Evolutionary conservation across 2,113 vertebrate species (phyloP).

Genomic region (Brachyhypopomus gauderio): DNA sequence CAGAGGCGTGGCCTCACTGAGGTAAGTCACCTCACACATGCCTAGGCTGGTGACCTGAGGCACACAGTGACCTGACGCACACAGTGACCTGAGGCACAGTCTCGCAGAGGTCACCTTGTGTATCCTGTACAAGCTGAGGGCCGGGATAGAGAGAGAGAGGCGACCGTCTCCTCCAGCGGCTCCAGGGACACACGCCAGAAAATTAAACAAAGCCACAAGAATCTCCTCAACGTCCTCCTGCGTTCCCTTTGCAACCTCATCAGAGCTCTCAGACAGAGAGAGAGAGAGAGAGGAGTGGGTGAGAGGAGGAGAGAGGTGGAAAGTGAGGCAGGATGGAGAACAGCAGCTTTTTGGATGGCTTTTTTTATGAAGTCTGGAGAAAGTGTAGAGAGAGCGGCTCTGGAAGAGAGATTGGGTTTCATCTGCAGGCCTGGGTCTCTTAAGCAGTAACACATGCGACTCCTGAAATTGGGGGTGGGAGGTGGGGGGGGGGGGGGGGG

Average conservation of each 20-base stretch:
- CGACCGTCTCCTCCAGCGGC: constrained; percentile 27
- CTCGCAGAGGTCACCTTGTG: background rate
- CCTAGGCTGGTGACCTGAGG: background rate
- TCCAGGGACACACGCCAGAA: constrained; percentile 53
- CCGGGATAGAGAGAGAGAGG: background rate
- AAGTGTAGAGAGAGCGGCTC: constrained; percentile 61
- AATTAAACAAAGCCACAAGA: constrained; percentile 56
- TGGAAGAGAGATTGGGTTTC: constrained; percentile 67
- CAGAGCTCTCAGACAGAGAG: constrained; percentile 12
- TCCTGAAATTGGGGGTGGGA: constrained; percentile 57
- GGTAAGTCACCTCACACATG: background rate
- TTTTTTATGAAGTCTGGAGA: constrained; percentile 68
- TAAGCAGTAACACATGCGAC: constrained; percentile 78
- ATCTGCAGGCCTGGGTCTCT: constrained; percentile 66
- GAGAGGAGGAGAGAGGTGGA: background rate
- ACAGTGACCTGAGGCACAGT: background rate
- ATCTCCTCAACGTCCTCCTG: constrained; percentile 41
- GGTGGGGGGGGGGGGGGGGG: constrained; percentile 42
- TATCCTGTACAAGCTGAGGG: too few species aligned
- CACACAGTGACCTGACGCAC: too few species aligned
- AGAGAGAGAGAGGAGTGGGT: background rate
- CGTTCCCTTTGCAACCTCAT: constrained; percentile 34
- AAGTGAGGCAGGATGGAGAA: background rate
- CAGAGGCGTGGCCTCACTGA: background rate
- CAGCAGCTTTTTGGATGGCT: constrained; percentile 50